Evolutionary conservation across 2,888 invertebrate genomes (phyloP), one percentile per base, ranked within the genome.

Genomic region (Rotaria magnacalcarata): DNA sequence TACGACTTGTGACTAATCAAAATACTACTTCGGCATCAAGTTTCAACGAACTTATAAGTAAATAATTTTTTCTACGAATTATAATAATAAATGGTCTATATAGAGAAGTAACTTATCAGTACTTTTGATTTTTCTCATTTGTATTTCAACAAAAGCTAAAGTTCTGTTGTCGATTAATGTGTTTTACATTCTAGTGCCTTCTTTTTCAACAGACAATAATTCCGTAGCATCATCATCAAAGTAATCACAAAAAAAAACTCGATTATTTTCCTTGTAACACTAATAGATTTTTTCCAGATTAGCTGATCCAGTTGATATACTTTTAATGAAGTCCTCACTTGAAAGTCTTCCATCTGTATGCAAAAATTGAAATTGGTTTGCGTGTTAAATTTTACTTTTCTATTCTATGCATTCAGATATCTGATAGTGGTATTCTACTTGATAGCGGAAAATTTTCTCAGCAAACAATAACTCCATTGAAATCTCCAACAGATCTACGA

Each of bases 271-370:
- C 34, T 34, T 34, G 34, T 34, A 34, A 34, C 34, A 34, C 34
- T 34, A 34, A 34, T 34, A 34, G 34, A 34, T 34, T 60, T 27
- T 8, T 27, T 27, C 27, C 27, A 60, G 60, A 60, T 60, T 75
- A 43, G 34, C 75, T 24, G 75, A 75, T 75, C 43, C 75, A 24
- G 75, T 75, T 43, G 75, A 75, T 43, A 75, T 75, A 43, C 41
- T 75, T 41, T 6, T 75, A 19, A 75, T 75, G 75, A 75, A 75
- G 43, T 75, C 75, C 43, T 75, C 75, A 24, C 21, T 75, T 14
- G 75, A 75, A 75, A 75, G 75, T 75, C 14, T 75, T 41, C 43
- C 75, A 43, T 75, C 75, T 3, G 75, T 75, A 43, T 43, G 43
- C 3, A 67, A 24, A 11, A 47, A 47, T 52, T 52, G 50, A 50